A percentile compares a stretch with the other conserved stretches of the same genome.
Conservation (phyloP, 2,888 invertebrate genomes). For the Carterocephalus palaemon region DNA sequence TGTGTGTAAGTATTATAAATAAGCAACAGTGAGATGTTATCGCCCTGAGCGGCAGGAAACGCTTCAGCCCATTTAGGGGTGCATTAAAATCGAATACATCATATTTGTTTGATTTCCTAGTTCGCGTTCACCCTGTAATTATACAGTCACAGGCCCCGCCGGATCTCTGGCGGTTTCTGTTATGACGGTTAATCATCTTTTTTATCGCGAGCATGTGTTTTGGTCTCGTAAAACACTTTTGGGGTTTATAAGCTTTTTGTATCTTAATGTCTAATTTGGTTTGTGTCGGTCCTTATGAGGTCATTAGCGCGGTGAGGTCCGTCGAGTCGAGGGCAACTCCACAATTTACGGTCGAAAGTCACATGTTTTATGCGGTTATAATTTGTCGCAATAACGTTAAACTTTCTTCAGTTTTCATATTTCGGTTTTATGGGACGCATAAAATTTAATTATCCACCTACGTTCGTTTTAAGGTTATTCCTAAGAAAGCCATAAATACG, state of each 20-base stretch:
- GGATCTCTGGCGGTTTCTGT: slow-evolving; percentile 70
- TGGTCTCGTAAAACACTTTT: slow-evolving; percentile 71
- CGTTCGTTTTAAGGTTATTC: slow-evolving; percentile 18
- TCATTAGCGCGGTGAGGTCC: slow-evolving; percentile 63
- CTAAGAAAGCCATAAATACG: slow-evolving; percentile 16
- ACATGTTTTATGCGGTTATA: slow-evolving; percentile 47
- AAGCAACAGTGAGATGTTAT: slow-evolving; percentile 70
- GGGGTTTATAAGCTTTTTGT: slow-evolving; percentile 66
- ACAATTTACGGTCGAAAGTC: slow-evolving; percentile 51
- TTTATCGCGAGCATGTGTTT: slow-evolving; percentile 75
- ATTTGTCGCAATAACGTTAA: slow-evolving; percentile 47
- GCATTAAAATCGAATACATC: slow-evolving; percentile 80
- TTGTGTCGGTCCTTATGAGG: slow-evolving; percentile 62
- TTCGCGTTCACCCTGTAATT: slow-evolving; percentile 77
- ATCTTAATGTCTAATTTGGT: slow-evolving; percentile 70
- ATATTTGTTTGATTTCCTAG: slow-evolving; percentile 80
- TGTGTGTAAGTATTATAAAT: slow-evolving; percentile 70
- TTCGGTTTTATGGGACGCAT: slow-evolving; percentile 27
- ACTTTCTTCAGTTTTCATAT: slow-evolving; percentile 32
- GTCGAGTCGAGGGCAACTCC: slow-evolving; percentile 39
- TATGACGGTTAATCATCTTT: slow-evolving; percentile 74
- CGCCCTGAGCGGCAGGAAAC: slow-evolving; percentile 70
- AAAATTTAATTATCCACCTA: slow-evolving; percentile 22
- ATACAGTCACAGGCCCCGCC: slow-evolving; percentile 74
- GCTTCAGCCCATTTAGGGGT: slow-evolving; percentile 77